Base-by-base conservation (phyloP, 2,888 invertebrate genomes). In the Epiblema foenella region DNA sequence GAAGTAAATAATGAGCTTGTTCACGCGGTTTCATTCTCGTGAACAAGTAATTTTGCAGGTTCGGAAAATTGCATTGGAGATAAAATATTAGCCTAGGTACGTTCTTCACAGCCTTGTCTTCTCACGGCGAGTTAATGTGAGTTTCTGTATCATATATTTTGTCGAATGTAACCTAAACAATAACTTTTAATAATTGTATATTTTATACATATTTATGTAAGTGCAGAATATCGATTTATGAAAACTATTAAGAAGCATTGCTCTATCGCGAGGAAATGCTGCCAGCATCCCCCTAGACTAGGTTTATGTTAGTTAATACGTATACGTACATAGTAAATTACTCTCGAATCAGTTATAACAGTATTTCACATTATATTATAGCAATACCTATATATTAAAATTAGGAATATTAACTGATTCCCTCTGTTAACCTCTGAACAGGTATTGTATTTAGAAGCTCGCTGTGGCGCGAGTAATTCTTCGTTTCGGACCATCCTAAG, bases 401-500 rank as follows among this genome's bases (percentile, higher is more conserved):
- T 42, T n/a, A 8, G 46, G 10, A 65, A 20, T 29, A 54, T 52
- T 52, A 33, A 20, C 58, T n/a, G 20, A 29, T 17, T 54, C 33
- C 52, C 60, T 59, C 24, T 20, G 42, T 17, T 46, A 66, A 8
- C 20, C 39, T 18, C 52, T n/a, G 15, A 54, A 3, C 4, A 24
- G 24, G 57, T 59, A 52, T 52, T 18, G 24, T 12, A 33, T 2
- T 2, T 33, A 56, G 10, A 20, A 51, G 64, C 33, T 69, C 64
- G 42, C n/a, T 18, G 64, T 33, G 18, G 59, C 51, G 60, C 37
- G 24, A 62, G 46, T 60, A 66, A 68, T 54, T 60, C 60, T 56
- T 20, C 37, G 56, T 71, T 71, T 66, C 56, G 60, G 33, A 56
- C 56, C 70, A 56, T 59, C 17, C 20, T 17, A 49, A 69, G 54